Evolutionary conservation across 2,113 vertebrate genomes (phyloP).

Genomic region (Athene cunicularia): DNA sequence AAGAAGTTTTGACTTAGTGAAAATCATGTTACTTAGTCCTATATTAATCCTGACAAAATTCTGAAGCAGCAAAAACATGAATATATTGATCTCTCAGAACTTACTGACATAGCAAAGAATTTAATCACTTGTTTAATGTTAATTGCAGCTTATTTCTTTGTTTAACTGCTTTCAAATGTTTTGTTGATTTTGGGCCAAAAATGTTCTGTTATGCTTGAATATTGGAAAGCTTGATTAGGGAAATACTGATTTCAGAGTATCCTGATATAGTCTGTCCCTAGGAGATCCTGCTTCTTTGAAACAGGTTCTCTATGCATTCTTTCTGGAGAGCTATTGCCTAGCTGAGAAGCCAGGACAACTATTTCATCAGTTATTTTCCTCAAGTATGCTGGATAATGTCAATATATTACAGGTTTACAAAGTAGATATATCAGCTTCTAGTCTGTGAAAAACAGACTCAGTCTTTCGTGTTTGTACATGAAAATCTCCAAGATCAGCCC

Average conservation of each 20-base stretch:
- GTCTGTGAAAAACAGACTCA: neutral
- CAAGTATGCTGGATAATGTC: neutral
- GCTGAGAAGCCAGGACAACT: neutral
- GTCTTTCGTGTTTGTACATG: neutral
- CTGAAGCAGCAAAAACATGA: neutral
- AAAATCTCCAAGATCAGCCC: neutral
- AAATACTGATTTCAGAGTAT: neutral
- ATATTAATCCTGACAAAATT: neutral
- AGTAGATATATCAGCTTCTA: neutral
- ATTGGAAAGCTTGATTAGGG: neutral
- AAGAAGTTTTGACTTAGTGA: neutral
- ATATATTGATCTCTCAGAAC: neutral
- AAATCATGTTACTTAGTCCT: neutral
- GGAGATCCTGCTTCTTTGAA: neutral
- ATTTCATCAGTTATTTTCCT: neutral
- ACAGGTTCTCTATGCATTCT: neutral
- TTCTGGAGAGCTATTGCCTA: neutral
- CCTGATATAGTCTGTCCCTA: neutral
- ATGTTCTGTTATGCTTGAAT: neutral
- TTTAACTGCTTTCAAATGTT: neutral
- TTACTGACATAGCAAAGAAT: neutral
- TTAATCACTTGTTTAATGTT: neutral
- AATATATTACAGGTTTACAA: neutral
- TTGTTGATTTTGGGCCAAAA: neutral
- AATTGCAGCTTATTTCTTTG: neutral